These are phyloP conservation scores for Anagrus nilaparvatae DNA, from an alignment of 1,140 invertebrate species.

Conservation along the genomic window DNA sequence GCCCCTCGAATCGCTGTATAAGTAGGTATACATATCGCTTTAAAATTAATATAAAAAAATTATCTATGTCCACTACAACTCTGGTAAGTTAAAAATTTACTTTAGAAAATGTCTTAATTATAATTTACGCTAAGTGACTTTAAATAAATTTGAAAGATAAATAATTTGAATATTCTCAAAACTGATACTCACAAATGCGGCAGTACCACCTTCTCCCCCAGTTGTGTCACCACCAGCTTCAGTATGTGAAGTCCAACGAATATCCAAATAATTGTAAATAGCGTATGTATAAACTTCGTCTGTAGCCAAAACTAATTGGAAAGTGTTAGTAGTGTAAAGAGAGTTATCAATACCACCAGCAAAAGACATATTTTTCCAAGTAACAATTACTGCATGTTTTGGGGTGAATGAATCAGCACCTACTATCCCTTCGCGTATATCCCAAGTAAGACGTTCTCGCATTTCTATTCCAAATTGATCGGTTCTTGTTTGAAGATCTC, in stretches of 20 bases:
- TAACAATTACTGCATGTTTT: slow-evolving; percentile 83
- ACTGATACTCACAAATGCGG: slow-evolving; percentile 66
- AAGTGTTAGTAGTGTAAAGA: slow-evolving; percentile 80
- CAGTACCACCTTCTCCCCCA: slow-evolving; percentile 73
- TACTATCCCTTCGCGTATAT: slow-evolving; percentile 82
- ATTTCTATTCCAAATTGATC: slow-evolving; percentile 81
- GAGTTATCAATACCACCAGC: slow-evolving; percentile 76
- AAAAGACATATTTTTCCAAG: slow-evolving; percentile 94
- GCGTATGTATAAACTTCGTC: slow-evolving; percentile 90
- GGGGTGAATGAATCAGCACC: slow-evolving; percentile 82
- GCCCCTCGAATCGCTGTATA: too few relatives aligned
- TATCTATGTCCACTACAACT: too few relatives aligned
- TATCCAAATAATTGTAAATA: slow-evolving; percentile 85
- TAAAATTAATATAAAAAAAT: too few relatives aligned
- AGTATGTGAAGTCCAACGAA: slow-evolving; percentile 85
- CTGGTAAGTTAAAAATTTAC: too few relatives aligned
- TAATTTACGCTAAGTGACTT: too few relatives aligned
- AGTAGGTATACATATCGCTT: too few relatives aligned
- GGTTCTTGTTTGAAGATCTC: slow-evolving; percentile 60
- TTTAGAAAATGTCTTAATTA: too few relatives aligned
- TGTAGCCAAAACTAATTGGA: slow-evolving; percentile 85
- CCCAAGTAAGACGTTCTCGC: slow-evolving; percentile 75
- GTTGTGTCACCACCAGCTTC: slow-evolving; percentile 83
- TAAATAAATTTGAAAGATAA: slow-evolving; percentile 8
- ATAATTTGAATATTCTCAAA: not conserved